Evolutionary conservation across 1,140 invertebrate species (phyloP), one percentile per base, ranked within the genome.

Genomic region (Eumaeus atala): DNA sequence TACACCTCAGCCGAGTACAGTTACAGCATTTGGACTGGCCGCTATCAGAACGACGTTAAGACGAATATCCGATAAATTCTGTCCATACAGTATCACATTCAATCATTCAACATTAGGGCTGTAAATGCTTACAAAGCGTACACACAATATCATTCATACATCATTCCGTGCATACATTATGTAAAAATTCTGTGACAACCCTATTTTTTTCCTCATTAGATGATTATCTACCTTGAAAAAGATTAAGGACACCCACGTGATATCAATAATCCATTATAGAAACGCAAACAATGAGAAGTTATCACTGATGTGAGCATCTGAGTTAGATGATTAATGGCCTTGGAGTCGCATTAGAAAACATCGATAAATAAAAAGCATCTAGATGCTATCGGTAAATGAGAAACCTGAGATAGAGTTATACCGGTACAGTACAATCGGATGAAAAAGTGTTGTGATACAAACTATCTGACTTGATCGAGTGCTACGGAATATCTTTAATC

Each of bases 221-320:
- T 71, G 71, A 63, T 62, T 70, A 82, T 84, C 77, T 70, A 72
- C 69, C 62, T 70, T 48, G 50, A 37, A 7, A 54, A 52, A 80
- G 81, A 87, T 84, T 83, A 79, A 63, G 79, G 66, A 85, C 79
- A 82, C 82, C 82, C 82, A 85, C 82, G 68, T 84, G 66, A 71
- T 86, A 86, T 84, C 83, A 84, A 82, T 84, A 87, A 84, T 87
- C 81, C 81, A 87, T 87, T 87, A 87, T 72, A 66, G 66, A 72
- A 72, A 83, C 64, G 59, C 77, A 82, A 82, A 87, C 83, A 84
- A 86, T 84, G 68, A 78, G 64, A 64, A 69, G 74, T 77, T 84
- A 86, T 86, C 83, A 65, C 66, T 59, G 66, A 62, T 65, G 54
- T 58, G 59, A 38, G 44, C 18, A 82, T 74, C 72, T 64, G 58